Base-by-base conservation (phyloP, 2,888 invertebrate species). In the Phyto melanocephala region DNA sequence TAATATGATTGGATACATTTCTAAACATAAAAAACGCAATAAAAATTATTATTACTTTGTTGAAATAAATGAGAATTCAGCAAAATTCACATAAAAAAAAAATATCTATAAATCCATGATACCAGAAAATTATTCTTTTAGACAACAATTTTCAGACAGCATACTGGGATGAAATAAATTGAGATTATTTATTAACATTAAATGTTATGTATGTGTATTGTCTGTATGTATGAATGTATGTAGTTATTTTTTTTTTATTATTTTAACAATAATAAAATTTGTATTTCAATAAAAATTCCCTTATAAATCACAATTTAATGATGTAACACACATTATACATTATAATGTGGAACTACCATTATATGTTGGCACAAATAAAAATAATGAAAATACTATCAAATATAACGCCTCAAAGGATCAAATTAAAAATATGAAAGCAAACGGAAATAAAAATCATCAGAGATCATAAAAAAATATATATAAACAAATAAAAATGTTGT, bases 221-320 rank as follows among this genome's bases (percentile, higher is more conserved):
- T 28, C 4, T 28, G 28, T 28, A 28, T 28, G 28, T 6, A 28
- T 28, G 28, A 5, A 28, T 22, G 22, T 22, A 52, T 17, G 4
- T 58, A 17, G 60, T 40, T 40, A 1, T 7, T 60, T 60, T 60
- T 7, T 60, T 60, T 60, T 62, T 42, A 62, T 28, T 35, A 47
- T 33, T 35, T 47, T 33, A 35, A 47, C 47, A 65, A 24, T 58
- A 13, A 67, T 75, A 75, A 75, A 56, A 65, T 58, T 47, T 45
- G 17, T n/a, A 47, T 22, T 47, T 47, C 54, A 42, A 75, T 65
- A 54, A 65, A 65, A 75, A 52, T 58, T 22, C 58, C 35, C 11
- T 58, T 47, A 74, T 67, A 67, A 75, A 67, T 75, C 47, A 58
- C 58, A 28, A 58, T 60, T 67, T 75, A 75, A 75, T 67, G 65